Evolutionary conservation across 2,797 vertebrate genomes (phyloP), one percentile per base, ranked within the genome.

Genomic region (Enteromius treurensis): DNA sequence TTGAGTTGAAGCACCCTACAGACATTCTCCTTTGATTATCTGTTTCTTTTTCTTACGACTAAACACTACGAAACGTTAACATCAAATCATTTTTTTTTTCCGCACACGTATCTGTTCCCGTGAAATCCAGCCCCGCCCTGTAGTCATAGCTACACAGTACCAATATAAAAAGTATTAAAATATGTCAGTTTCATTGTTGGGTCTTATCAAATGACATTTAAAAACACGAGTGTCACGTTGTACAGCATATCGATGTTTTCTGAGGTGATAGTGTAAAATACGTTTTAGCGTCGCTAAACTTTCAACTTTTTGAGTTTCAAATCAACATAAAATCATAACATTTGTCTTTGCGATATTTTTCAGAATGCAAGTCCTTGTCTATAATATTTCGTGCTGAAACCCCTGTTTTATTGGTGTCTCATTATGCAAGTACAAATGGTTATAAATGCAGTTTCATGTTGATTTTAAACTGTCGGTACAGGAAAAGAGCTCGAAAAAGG

Each of bases 161-260:
- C 89, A 90, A 92, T 91, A 91, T 90, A 90, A 80, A 91, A 92
- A 92, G 86, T 87, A 88, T 83, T 88, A 84, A 88, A 88, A 88
- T 82, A 89, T 58, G 55, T 73, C 60, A 87, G 81, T 87, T 89
- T 86, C 26, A 10, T 86, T 77, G 77, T 90, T 82, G 79, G 87
- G 53, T 69, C 47, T 79, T 82, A 86, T 90, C 74, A 91, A 91
- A 88, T 70, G 89, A 87, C 88, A 79, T 84, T 84, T 65, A 87
- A 85, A 88, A 91, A 90, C 86, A 89, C 87, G 87, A 86, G 77
- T 78, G 88, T 85, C 87, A 90, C 85, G 81, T 75, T 58, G 62
- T 85, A 89, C 75, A 87, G 68, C 70, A 79, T 70, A 90, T 83
- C 21, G 40, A 68, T 8, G 32, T 26, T 26, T 76, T 75, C 49